Evolutionary conservation across 2,113 vertebrate genomes (phyloP).

Genomic region (Indri indri): DNA sequence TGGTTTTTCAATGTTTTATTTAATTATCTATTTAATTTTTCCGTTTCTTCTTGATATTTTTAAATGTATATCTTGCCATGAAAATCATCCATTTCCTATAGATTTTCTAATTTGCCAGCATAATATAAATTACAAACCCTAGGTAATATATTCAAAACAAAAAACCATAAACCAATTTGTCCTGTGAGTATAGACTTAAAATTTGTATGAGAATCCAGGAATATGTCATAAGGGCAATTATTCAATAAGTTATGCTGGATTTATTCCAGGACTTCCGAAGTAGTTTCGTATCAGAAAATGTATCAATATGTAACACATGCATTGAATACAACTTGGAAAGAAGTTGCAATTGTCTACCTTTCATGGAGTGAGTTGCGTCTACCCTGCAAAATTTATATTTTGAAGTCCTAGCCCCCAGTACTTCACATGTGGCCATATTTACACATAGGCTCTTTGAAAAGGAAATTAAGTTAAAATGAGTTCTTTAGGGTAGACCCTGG

Average conservation of each 20-base stretch:
- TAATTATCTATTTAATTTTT: background rate
- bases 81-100: background rate
- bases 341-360: background rate
- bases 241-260: background rate
- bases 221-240: background rate
- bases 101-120: background rate
- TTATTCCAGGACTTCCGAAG: background rate
- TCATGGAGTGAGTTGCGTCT: fast-evolving
- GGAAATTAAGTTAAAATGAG: background rate
- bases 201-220: background rate
- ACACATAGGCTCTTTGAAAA: background rate
- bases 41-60: background rate
- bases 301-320: background rate
- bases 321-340: background rate
- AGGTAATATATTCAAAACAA: background rate
- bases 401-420: background rate
- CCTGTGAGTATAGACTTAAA: background rate
- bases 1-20: background rate
- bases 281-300: background rate
- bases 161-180: background rate
- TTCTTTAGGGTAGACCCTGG: background rate
- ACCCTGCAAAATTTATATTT: background rate
- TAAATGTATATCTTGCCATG: background rate
- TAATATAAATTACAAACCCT: background rate
- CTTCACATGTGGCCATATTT: background rate